These are phyloP conservation scores for Mobula birostris DNA, from an alignment of 2,113 vertebrate species.

Conservation along the genomic window DNA sequence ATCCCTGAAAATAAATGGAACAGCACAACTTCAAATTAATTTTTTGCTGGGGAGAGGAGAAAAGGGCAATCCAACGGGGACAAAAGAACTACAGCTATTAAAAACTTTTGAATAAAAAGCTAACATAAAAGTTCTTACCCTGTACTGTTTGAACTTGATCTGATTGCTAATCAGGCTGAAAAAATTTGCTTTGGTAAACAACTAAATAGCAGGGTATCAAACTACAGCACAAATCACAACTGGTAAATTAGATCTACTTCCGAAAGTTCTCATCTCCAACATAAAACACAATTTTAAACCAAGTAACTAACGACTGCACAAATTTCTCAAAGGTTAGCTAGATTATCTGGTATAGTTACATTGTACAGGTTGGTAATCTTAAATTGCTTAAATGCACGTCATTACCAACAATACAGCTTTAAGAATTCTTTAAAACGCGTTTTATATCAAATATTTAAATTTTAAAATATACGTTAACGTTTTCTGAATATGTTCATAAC, in stretches of 20 bases:
- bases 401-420: background rate
- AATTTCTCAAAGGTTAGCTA: too few species aligned
- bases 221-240: background rate
- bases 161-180: background rate
- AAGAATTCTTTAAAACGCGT: background rate
- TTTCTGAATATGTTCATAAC: background rate
- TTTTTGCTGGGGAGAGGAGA: background rate
- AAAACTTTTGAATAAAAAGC: too few species aligned
- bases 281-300: background rate
- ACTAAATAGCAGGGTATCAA: background rate
- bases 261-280: background rate
- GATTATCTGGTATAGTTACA: background rate
- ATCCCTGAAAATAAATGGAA: background rate
- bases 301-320: too few species aligned
- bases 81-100: too few species aligned
- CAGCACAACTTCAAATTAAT: too few species aligned
- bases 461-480: background rate
- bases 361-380: background rate
- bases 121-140: background rate
- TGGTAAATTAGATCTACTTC: background rate
- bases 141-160: background rate
- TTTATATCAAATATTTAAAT: background rate
- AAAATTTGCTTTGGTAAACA: background rate
- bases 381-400: background rate
- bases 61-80: background rate